A percentile compares a stretch with the other conserved stretches of the same genome.
Evolutionary conservation across 2,797 vertebrate species (phyloP).

Genomic region (Lycodopsis pacificus): DNA sequence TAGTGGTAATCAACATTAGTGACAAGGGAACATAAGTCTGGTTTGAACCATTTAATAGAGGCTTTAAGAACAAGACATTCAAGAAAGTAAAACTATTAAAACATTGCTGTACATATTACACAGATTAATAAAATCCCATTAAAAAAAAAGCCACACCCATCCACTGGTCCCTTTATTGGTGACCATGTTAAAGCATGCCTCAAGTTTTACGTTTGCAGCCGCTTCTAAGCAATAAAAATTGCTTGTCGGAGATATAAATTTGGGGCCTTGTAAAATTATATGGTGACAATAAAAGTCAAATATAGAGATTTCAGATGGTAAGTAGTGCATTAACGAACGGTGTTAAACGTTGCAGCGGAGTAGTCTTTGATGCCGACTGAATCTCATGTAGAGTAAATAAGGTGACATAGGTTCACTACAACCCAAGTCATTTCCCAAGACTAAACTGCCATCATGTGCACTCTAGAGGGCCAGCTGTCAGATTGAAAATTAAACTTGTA

Average conservation of each 20-base stretch:
- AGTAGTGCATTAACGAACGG: constrained; percentile 1
- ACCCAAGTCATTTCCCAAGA: not conserved
- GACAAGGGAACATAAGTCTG: not conserved
- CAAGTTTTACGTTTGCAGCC: not conserved
- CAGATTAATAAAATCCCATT: constrained; percentile 17
- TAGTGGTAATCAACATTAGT: constrained; percentile 15
- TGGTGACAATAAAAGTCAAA: not conserved
- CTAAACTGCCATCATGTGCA: not conserved
- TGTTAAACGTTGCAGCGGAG: not conserved
- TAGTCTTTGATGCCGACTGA: not conserved
- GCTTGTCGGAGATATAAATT: not conserved
- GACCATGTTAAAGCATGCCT: constrained; percentile 16
- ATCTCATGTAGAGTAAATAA: not conserved
- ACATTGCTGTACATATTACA: constrained; percentile 64
- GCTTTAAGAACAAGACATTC: constrained; percentile 46
- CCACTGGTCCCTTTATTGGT: not conserved
- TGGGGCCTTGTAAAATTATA: not conserved
- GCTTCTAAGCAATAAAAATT: constrained; percentile 5
- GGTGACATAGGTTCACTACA: not conserved
- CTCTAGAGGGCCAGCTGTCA: not conserved
- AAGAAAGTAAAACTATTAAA: constrained; percentile 46
- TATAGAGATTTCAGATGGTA: not conserved
- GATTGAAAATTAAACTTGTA: not conserved
- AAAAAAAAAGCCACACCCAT: not conserved
- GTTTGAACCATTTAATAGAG: constrained; percentile 69